These are phyloP conservation scores for Yponomeuta sedellus DNA, from an alignment of 2,888 invertebrate genomes.

Conservation along the genomic window DNA sequence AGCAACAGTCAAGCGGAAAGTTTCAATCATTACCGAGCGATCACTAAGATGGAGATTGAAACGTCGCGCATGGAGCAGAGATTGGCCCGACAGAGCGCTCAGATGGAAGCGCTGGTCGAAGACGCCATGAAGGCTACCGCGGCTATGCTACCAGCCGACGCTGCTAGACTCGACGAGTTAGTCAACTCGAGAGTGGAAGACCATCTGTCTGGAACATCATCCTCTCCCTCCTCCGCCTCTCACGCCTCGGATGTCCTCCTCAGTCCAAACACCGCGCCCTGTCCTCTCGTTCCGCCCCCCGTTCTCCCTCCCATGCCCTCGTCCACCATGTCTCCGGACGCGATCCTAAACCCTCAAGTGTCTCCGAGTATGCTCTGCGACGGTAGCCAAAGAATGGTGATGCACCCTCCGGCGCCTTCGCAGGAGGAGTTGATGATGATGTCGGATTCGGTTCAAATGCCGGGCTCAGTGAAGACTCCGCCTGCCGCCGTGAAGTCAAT, in stretches of 20 bases:
- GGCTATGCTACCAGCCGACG: slow-evolving; percentile 52
- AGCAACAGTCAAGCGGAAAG: slow-evolving; percentile 32
- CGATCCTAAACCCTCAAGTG: slow-evolving; percentile 78
- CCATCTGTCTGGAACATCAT: slow-evolving; percentile 32
- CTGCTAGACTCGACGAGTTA: slow-evolving; percentile 74
- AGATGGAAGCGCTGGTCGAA: slow-evolving; percentile 67
- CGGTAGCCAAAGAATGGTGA: slow-evolving; percentile 23
- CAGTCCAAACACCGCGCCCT: slow-evolving; percentile 33
- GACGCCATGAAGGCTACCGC: slow-evolving; percentile 68
- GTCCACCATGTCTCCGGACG: slow-evolving; percentile 60
- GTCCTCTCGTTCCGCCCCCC: slow-evolving; percentile 34
- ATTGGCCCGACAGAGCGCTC: slow-evolving; percentile 59
- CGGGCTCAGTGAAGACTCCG: slow-evolving; percentile 70
- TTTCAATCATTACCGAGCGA: slow-evolving; percentile 58
- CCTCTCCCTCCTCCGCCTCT: slow-evolving; percentile 38
- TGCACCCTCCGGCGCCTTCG: slow-evolving; percentile 8
- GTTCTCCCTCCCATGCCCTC: slow-evolving; percentile 19
- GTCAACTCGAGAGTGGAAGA: slow-evolving; percentile 75
- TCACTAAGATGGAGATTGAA: slow-evolving; percentile 57
- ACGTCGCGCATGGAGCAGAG: slow-evolving; percentile 47
- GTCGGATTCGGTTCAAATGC: slow-evolving; percentile 39
- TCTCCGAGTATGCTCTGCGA: slow-evolving; percentile 77
- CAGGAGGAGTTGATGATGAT: slow-evolving; percentile 59
- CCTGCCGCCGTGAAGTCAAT: slow-evolving; percentile 84
- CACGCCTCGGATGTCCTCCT: slow-evolving; percentile 58